Conservation (phyloP, 2,113 vertebrate species). For the Hylia prasina region DNA sequence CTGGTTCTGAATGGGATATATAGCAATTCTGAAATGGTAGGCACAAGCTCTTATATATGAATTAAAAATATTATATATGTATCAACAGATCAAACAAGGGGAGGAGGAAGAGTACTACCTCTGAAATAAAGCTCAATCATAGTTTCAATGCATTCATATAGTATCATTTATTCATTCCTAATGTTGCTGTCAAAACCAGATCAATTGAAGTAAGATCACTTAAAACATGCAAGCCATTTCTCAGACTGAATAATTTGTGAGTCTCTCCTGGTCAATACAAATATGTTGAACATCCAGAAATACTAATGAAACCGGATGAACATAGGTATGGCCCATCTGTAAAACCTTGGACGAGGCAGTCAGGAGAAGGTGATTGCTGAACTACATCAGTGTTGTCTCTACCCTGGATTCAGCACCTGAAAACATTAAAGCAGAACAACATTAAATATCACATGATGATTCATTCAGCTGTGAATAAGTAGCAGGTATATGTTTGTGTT, state of each 20-base stretch:
- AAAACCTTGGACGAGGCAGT: neutral
- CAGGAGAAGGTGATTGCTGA: neutral
- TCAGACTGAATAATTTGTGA: neutral
- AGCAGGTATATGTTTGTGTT: neutral
- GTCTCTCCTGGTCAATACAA: neutral
- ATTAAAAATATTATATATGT: neutral
- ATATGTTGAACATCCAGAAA: neutral
- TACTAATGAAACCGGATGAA: neutral
- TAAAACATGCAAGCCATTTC: neutral
- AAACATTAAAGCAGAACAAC: neutral
- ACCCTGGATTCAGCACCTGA: neutral
- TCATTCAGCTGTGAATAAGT: neutral
- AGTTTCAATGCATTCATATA: neutral
- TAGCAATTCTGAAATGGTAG: neutral
- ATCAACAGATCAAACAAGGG: neutral
- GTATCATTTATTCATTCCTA: neutral
- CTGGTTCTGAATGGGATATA: neutral
- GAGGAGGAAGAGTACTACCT: neutral
- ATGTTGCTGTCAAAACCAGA: neutral
- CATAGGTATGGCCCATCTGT: neutral
- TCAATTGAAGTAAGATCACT: neutral
- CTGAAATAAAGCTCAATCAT: neutral
- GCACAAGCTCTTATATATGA: neutral
- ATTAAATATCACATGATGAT: neutral
- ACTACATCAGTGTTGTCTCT: neutral